Conservation (phyloP, 2,797 vertebrate genomes). For the Siniperca scherzeri region DNA sequence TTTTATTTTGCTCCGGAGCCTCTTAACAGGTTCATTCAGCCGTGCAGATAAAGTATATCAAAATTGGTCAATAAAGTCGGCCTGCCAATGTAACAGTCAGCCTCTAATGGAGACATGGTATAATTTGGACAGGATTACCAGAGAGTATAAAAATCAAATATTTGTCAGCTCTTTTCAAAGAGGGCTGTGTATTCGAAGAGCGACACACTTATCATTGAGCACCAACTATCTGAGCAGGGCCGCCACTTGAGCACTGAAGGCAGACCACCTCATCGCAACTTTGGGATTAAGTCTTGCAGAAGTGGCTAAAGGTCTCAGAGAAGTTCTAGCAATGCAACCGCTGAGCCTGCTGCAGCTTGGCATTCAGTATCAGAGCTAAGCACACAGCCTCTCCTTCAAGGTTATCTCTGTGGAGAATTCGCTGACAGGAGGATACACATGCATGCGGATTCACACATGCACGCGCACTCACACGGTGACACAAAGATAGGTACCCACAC, state of each 20-base stretch:
- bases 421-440: constrained; percentile 72
- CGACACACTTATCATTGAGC: background rate
- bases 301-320: constrained; percentile 66
- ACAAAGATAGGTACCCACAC: constrained; percentile 47
- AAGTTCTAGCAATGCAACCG: constrained; percentile 52
- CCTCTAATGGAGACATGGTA: background rate
- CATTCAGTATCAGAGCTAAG: constrained; percentile 71
- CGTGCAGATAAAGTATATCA: background rate
- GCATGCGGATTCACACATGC: constrained; percentile 24
- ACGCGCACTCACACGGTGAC: constrained; percentile 36
- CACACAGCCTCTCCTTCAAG: constrained; percentile 78
- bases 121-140: background rate
- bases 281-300: constrained; percentile 61
- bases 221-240: constrained; percentile 12
- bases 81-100: background rate
- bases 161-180: constrained; percentile 19
- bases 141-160: background rate
- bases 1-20: background rate
- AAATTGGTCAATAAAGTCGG: background rate
- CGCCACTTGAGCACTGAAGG: background rate
- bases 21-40: background rate
- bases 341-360: constrained; percentile 64
- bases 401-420: constrained; percentile 81
- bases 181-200: background rate
- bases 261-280: constrained; percentile 46